Conservation (phyloP, 2,113 vertebrate genomes). For the Oncorhynchus kisutch region DNA sequence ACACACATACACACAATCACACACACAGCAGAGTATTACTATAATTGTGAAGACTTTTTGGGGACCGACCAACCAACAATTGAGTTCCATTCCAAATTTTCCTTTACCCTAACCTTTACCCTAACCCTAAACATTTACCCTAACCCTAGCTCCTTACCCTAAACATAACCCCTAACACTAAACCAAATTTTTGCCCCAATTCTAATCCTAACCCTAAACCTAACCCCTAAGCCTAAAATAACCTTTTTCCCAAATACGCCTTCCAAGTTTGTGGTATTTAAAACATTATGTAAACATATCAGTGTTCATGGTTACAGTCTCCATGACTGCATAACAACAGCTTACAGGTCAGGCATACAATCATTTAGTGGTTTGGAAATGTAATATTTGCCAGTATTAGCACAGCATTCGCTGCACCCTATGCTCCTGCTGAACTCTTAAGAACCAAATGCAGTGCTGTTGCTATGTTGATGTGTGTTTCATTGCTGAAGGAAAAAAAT, state of each 20-base stretch:
- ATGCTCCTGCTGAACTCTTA: background rate
- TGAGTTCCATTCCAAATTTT: no score
- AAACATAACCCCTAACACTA: no score
- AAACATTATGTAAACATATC: constrained; percentile 48
- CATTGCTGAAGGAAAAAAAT: background rate
- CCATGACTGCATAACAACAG: constrained; percentile 46
- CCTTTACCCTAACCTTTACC: no score
- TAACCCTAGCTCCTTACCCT: no score
- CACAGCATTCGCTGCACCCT: background rate
- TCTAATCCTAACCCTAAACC: no score
- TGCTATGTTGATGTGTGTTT: background rate
- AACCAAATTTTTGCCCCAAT: no score
- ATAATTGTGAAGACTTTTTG: no score
- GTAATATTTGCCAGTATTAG: constrained; percentile 34
- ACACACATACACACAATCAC: background rate
- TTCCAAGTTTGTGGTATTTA: constrained; percentile 42
- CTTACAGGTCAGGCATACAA: constrained; percentile 14
- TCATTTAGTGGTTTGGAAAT: constrained; percentile 32
- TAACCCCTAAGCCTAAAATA: no score
- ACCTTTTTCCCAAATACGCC: background rate
- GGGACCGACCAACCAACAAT: no score
- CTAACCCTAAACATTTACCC: no score
- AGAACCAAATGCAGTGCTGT: background rate
- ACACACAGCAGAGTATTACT: background rate
- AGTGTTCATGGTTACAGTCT: constrained; percentile 46